These are phyloP conservation scores for Lepidochitona cinerea DNA, from an alignment of 2,888 invertebrate species.

Conservation along the genomic window DNA sequence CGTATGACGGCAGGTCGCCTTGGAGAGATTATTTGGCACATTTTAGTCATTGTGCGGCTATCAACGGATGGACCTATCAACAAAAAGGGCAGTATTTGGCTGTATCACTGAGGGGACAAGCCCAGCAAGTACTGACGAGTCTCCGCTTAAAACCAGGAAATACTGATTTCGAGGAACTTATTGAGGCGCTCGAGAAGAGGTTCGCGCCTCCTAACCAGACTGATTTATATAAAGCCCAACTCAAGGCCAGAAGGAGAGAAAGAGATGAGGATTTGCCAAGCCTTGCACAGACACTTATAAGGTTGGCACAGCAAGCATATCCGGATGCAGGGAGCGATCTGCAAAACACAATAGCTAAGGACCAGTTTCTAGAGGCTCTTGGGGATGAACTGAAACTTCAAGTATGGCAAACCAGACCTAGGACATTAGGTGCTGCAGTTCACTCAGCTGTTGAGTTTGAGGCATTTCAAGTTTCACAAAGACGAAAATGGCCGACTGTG, in stretches of 20 bases:
- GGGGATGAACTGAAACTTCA: neutral
- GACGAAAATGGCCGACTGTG: too few relatives aligned
- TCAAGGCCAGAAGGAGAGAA: conserved; percentile 5
- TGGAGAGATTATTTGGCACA: conserved; percentile 24
- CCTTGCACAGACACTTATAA: neutral
- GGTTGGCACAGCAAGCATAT: neutral
- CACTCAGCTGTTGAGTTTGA: conserved; percentile 16
- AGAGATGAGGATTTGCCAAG: neutral
- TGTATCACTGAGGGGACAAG: conserved; percentile 15
- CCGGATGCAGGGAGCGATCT: neutral
- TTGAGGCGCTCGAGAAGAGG: conserved; percentile 4
- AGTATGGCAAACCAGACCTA: conserved; percentile 1
- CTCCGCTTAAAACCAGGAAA: neutral
- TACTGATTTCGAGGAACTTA: neutral
- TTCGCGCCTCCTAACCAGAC: conserved; percentile 16
- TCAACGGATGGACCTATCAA: conserved; percentile 11
- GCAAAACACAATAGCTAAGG: neutral
- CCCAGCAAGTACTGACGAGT: conserved; percentile 9
- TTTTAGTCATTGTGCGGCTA: conserved; percentile 14
- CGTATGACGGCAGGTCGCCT: conserved; percentile 15
- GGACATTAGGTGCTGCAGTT: conserved; percentile 16
- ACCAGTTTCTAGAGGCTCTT: conserved; percentile 22
- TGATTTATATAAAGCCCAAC: conserved; percentile 16
- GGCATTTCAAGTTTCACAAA: conserved; percentile 12
- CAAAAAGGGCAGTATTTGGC: conserved; percentile 17